Evolutionary conservation across 2,113 vertebrate species (phyloP).

Genomic region (Pardalotus punctatus): DNA sequence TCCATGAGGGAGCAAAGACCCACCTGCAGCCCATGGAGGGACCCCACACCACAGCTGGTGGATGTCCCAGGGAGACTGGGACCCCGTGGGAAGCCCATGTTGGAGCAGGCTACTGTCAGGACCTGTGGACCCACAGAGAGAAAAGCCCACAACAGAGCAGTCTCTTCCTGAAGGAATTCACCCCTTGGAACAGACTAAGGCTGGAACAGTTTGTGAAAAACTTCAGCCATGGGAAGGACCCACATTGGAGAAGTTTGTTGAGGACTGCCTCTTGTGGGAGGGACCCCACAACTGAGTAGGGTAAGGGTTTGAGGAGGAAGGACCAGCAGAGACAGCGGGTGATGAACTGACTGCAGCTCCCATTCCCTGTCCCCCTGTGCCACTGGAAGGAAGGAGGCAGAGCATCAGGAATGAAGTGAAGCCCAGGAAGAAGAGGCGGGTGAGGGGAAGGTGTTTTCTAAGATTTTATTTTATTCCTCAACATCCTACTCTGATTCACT

Average conservation of each 20-base stretch:
- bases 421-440: not conserved
- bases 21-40: not conserved
- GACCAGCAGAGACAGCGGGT: not conserved
- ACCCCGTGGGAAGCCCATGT: not conserved
- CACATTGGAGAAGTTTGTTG: not conserved
- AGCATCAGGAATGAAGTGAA: not conserved
- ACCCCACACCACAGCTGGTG: accelerated
- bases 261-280: not conserved
- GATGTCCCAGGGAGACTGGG: not conserved
- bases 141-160: not conserved
- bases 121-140: not conserved
- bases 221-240: not conserved
- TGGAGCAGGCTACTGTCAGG: not conserved
- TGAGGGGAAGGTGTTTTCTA: not conserved
- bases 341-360: too few relatives aligned
- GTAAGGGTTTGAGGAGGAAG: not conserved
- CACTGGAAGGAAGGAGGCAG: not conserved
- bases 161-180: not conserved
- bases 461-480: not conserved
- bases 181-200: not conserved
- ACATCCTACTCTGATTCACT: not conserved
- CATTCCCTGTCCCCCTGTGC: not conserved
- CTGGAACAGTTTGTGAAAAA: not conserved
- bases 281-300: too few relatives aligned
- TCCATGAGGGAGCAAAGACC: not conserved